Conservation (phyloP, 2,888 invertebrate genomes). For the Limnephilus lunatus region DNA sequence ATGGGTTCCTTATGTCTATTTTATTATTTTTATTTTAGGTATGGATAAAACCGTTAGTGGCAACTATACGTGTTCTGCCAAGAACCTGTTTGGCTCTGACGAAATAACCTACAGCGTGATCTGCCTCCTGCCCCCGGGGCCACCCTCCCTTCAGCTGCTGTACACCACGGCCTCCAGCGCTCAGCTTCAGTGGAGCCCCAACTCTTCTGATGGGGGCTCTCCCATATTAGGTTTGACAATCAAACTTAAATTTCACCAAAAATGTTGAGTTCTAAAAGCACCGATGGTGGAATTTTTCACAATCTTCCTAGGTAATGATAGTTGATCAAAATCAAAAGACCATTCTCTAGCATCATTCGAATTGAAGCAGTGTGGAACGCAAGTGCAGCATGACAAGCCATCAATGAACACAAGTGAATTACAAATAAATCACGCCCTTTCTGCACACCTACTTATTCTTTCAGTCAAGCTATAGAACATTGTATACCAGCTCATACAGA, state of each 20-base stretch:
- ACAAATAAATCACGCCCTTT: no score
- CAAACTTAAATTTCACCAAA: neutral
- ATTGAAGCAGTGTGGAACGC: no score
- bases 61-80: conserved; percentile 89
- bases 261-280: neutral
- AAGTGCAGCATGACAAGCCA: no score
- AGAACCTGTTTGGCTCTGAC: conserved; percentile 90
- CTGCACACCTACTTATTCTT: no score
- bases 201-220: conserved; percentile 80
- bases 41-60: conserved; percentile 85
- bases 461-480: neutral
- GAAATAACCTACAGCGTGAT: conserved; percentile 88
- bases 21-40: conserved; percentile 72
- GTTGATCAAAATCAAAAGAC: no score
- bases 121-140: conserved; percentile 85
- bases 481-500: neutral
- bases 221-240: conserved; percentile 72
- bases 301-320: neutral
- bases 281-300: neutral
- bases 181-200: conserved; percentile 73
- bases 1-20: neutral
- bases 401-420: no score
- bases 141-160: conserved; percentile 83
- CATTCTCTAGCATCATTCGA: no score
- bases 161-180: conserved; percentile 84